Conservation (phyloP, 2,888 invertebrate species). For the Athetis lepigone region DNA sequence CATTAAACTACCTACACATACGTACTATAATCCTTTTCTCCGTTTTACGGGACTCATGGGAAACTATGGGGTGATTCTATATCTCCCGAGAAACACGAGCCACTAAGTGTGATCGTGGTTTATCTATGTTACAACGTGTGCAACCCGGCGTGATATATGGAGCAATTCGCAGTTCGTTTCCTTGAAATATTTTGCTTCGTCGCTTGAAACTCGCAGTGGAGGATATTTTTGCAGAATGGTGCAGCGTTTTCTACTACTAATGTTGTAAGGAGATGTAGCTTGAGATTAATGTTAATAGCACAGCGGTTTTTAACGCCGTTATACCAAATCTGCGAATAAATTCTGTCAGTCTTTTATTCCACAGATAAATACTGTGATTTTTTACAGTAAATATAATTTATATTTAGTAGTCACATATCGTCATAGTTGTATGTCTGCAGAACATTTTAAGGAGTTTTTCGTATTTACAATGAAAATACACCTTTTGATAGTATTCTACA, state of each 20-base stretch:
- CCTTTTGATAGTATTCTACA: no score
- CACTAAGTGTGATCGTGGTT: slow-evolving; percentile 55
- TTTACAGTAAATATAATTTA: no score
- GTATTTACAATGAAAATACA: background rate
- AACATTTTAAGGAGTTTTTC: background rate
- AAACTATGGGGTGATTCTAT: slow-evolving; percentile 31
- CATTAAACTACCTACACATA: slow-evolving; percentile 27
- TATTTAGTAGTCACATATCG: no score
- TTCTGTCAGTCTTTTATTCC: no score
- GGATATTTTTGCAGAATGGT: slow-evolving; percentile 28
- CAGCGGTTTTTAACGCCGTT: no score
- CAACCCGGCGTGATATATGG: slow-evolving; percentile 47
- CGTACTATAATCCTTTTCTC: slow-evolving; percentile 34
- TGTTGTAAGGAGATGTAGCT: no score
- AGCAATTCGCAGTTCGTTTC: slow-evolving; percentile 38
- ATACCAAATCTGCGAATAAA: no score
- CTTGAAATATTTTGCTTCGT: slow-evolving; percentile 41
- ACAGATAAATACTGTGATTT: no score
- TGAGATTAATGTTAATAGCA: no score
- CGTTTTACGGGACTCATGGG: slow-evolving; percentile 41
- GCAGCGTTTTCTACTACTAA: slow-evolving; percentile 15
- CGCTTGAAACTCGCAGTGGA: slow-evolving; percentile 15
- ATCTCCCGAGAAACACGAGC: slow-evolving; percentile 22
- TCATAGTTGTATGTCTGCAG: no score
- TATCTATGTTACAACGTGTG: slow-evolving; percentile 50